Conservation (phyloP, 2,797 vertebrate species). For the Poeciliopsis gracilis region DNA sequence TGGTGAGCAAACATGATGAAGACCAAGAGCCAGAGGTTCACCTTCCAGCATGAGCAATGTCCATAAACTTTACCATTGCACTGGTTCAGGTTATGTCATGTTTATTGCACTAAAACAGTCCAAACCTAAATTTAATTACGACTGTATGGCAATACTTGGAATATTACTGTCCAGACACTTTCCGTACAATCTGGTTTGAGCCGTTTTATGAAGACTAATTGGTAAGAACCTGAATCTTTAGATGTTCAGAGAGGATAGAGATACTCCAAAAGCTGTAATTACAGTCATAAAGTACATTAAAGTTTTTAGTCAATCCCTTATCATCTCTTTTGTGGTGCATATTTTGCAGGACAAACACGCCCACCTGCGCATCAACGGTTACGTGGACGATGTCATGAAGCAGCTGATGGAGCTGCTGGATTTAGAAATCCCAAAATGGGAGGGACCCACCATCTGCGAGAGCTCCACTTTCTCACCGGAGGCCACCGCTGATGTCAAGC, state of each 20-base stretch:
- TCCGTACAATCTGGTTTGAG: not conserved
- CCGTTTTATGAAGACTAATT: not conserved
- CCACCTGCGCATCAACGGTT: constrained; percentile 87
- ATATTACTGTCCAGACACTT: not conserved
- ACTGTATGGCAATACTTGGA: not conserved
- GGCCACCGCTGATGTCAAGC: constrained; percentile 33
- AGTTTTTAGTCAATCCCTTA: not conserved
- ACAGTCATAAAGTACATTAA: not conserved
- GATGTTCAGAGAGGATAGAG: not conserved
- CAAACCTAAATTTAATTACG: not conserved
- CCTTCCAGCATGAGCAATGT: not conserved
- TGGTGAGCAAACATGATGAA: not conserved
- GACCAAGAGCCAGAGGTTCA: not conserved
- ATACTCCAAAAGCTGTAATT: not conserved
- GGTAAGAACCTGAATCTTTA: not conserved
- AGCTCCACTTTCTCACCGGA: constrained; percentile 43
- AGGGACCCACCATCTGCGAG: constrained; percentile 84
- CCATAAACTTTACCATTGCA: not conserved
- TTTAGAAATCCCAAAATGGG: constrained; percentile 90
- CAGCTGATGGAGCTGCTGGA: constrained; percentile 89
- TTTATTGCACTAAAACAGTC: not conserved
- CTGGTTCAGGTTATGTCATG: not conserved
- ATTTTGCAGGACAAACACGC: constrained; percentile 88
- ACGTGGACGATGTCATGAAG: constrained; percentile 91
- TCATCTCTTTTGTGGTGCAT: not conserved